Conservation (phyloP, 2,888 invertebrate species). For the Sclerodermus sp. region DNA sequence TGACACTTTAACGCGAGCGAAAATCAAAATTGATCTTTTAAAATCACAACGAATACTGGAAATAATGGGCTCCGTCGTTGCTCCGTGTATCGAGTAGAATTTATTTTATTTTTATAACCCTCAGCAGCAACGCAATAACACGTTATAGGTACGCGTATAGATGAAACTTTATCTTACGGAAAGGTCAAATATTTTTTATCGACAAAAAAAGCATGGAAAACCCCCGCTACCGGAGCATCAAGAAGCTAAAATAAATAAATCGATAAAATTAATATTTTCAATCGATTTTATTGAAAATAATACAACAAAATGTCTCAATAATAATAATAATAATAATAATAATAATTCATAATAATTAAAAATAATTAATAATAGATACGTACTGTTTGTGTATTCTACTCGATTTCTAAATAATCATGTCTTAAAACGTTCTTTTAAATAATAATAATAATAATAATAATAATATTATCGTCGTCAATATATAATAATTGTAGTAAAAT, state of each 20-base stretch:
- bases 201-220: constrained; percentile 12
- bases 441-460: constrained; percentile 47
- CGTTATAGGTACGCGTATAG: too few species aligned
- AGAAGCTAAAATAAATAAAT: constrained; percentile 26
- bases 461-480: constrained; percentile 45
- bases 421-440: constrained; percentile 54
- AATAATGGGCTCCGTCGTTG: too few species aligned
- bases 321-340: constrained; percentile 48
- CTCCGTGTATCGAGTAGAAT: too few species aligned
- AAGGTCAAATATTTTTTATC: constrained; percentile 12
- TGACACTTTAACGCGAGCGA: too few species aligned
- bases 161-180: constrained; percentile 7
- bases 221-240: constrained; percentile 9
- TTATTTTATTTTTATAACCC: too few species aligned
- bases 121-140: too few species aligned
- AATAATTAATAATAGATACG: constrained; percentile 56
- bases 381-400: constrained; percentile 47
- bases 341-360: constrained; percentile 53
- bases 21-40: too few species aligned
- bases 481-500: constrained; percentile 44
- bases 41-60: too few species aligned
- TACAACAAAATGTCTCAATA: constrained; percentile 58
- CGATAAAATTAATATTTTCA: constrained; percentile 50
- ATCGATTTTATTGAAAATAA: constrained; percentile 59
- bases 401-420: constrained; percentile 54